These are phyloP conservation scores for Typhlomys cinereus DNA, from an alignment of 2,113 vertebrate species.

Conservation along the genomic window DNA sequence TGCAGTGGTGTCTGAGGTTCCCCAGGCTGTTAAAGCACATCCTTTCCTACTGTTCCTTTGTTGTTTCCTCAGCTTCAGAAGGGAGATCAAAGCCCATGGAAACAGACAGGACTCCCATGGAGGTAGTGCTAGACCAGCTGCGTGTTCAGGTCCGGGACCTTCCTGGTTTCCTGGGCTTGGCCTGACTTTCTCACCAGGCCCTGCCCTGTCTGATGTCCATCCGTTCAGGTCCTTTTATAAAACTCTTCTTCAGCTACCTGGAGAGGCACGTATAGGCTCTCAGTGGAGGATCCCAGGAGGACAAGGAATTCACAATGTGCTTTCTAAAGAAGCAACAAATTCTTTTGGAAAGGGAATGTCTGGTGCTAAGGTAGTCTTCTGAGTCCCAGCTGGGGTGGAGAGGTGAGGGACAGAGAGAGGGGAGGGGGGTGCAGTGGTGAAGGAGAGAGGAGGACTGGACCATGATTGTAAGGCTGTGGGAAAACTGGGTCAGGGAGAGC, in stretches of 20 bases:
- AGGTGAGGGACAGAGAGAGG: not conserved
- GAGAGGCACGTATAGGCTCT: not conserved
- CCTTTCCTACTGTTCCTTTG: not conserved
- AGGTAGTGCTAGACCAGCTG: not conserved
- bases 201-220: accelerated
- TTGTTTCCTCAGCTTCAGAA: not conserved
- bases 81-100: not conserved
- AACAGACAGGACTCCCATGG: not conserved
- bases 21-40: not conserved
- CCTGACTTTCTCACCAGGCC: not conserved
- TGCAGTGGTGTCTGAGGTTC: not conserved
- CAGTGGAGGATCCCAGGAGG: not conserved
- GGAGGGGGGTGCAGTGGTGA: not conserved
- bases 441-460: not conserved
- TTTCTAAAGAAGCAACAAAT: not conserved
- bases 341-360: not conserved
- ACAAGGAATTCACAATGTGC: not conserved
- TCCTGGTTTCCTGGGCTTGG: not conserved
- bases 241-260: not conserved
- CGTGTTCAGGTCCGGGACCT: not conserved
- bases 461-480: not conserved
- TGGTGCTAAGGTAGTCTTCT: not conserved
- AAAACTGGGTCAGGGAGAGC: no score
- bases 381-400: not conserved
- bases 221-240: not conserved